Percentiles rank a stretch among this genome's conserved stretches.
Conservation (phyloP, 2,797 vertebrate species). For the Philypnodon macrostomus region DNA sequence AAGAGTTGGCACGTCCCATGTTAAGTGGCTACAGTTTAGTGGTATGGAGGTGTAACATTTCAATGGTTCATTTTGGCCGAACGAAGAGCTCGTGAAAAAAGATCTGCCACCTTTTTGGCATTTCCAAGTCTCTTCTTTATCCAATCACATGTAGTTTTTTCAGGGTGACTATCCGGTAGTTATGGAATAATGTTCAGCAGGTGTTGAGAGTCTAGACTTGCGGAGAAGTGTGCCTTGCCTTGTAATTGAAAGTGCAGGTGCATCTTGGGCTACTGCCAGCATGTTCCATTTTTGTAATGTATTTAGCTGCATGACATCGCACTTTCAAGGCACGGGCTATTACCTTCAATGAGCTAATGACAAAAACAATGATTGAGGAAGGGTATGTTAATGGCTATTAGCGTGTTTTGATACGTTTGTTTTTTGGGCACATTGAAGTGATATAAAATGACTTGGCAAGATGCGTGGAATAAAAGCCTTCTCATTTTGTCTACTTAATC, state of each 20-base stretch:
- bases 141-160: constrained; percentile 63
- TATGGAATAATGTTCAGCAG: constrained; percentile 70
- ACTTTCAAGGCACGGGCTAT: constrained; percentile 50
- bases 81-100: constrained; percentile 55
- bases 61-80: constrained; percentile 49
- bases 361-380: constrained; percentile 49
- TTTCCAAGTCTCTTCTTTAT: too few species aligned
- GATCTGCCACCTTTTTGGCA: constrained; percentile 58
- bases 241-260: constrained; percentile 75
- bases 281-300: constrained; percentile 49
- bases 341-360: constrained; percentile 56
- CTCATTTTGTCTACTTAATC: constrained; percentile 71
- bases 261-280: constrained; percentile 67
- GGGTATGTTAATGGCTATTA: constrained; percentile 54
- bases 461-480: constrained; percentile 58
- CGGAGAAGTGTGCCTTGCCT: constrained; percentile 45
- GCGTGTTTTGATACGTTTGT: constrained; percentile 56
- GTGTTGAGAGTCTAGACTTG: constrained; percentile 71
- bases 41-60: constrained; percentile 50
- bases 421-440: constrained; percentile 55
- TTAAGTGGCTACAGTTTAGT: constrained; percentile 47
- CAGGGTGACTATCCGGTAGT: constrained; percentile 60
- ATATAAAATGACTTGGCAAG: constrained; percentile 69
- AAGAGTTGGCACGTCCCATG: constrained; percentile 43
- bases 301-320: constrained; percentile 61